Conservation (phyloP, 2,113 vertebrate species). For the Pedionomus torquatus region DNA sequence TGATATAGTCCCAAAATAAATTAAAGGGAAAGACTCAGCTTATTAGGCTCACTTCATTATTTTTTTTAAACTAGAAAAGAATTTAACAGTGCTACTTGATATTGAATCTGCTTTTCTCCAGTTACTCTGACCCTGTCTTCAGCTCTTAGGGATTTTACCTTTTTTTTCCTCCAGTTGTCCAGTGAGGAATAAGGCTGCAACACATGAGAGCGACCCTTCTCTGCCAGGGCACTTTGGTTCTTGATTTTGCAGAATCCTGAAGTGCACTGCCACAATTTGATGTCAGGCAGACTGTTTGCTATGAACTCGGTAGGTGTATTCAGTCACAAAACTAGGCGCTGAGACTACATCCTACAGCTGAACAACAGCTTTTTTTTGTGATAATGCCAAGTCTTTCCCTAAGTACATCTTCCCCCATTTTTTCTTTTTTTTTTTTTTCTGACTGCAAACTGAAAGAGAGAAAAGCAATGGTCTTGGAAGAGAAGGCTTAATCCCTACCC, state of each 20-base stretch:
- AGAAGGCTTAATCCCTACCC: not conserved
- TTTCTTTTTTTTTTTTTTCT: not conserved
- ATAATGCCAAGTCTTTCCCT: not conserved
- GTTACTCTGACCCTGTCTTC: not conserved
- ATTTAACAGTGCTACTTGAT: not conserved
- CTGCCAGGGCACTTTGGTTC: not conserved
- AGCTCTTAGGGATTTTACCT: not conserved
- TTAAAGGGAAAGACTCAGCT: conserved; percentile 13
- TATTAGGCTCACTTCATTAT: conserved; percentile 8
- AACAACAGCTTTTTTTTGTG: not conserved
- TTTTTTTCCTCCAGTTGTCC: not conserved
- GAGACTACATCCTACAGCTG: not conserved
- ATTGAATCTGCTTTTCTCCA: not conserved
- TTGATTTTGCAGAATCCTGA: not conserved
- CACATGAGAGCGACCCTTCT: not conserved
- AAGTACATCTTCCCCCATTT: rapidly evolving
- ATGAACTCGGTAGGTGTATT: not conserved
- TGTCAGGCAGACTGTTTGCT: not conserved
- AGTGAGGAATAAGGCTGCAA: not conserved
- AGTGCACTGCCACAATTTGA: not conserved
- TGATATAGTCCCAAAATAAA: conserved; percentile 2
- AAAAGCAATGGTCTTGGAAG: not conserved
- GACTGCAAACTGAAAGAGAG: not conserved
- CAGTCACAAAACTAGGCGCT: not conserved
- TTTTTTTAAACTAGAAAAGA: not conserved